Base-by-base conservation (phyloP, 2,797 vertebrate genomes). In the Sebastes minor region DNA sequence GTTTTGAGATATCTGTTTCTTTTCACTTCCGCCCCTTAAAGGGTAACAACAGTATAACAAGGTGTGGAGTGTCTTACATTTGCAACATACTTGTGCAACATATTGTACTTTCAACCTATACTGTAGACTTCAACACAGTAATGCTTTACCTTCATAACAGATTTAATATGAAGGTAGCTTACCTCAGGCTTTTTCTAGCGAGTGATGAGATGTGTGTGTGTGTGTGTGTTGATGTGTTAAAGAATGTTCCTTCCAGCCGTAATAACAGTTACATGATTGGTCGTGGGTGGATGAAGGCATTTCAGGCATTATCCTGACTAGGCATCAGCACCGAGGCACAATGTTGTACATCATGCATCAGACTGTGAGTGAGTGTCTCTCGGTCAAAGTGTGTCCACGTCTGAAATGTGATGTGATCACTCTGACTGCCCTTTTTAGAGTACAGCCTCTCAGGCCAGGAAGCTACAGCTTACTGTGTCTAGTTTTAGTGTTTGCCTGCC, bases 331-430 rank as follows among this genome's bases (percentile, higher is more conserved):
- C 73, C 14, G 71, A 27, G 76, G 62, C 62, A 80, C 61, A 63
- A 30, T 67, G 33, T n/a, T 73, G 55, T 71, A 62, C 63, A 75
- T 82, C 80, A 70, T 53, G 9, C 59, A 74, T 80, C 56, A 60
- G n/a, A 74, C 56, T 60, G 10, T 73, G 33, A 63, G 33, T 67
- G 61, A 57, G 30, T 80, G 55, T 66, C 25, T 55, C 53, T 67
- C n/a, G 12, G 77, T 87, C 80, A 75, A 28, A 67, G 63, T 35
- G 79, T 77, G 81, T 88, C 67, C 84, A 72, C 64, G 71, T 78
- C 64, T 78, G 56, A 82, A 83, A 64, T 84, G 70, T 55, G 65
- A 88, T 75, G 76, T 68, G 73, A 72, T 86, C 61, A 52, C 46
- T 78, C 23, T 30, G 57, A 65, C 67, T 76, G 38, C 60, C 59